Conservation (phyloP, 2,888 invertebrate species). For the Ormyrus labotus region DNA sequence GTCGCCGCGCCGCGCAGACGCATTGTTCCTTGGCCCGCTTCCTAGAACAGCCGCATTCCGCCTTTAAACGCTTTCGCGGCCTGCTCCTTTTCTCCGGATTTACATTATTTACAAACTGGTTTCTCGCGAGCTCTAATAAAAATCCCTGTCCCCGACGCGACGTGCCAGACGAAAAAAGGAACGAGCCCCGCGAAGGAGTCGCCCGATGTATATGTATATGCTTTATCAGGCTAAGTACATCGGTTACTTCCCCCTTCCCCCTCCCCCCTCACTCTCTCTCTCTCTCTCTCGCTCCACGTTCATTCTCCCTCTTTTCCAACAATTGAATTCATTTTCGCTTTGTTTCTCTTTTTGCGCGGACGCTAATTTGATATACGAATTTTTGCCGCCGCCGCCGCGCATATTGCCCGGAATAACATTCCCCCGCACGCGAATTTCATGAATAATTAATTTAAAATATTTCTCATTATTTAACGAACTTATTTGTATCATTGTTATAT, state of each 20-base stretch:
- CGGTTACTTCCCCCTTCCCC: background rate
- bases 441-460: slow-evolving; percentile 52
- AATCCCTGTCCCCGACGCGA: slow-evolving; percentile 63
- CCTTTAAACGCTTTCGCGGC: slow-evolving; percentile 48
- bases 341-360: slow-evolving; percentile 2
- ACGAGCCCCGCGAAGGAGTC: background rate
- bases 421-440: slow-evolving; percentile 12
- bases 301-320: background rate
- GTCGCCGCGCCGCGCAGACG: background rate
- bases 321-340: slow-evolving; percentile 33
- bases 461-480: slow-evolving; percentile 33
- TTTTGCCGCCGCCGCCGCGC: background rate
- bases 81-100: slow-evolving; percentile 64
- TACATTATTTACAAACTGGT: slow-evolving; percentile 72
- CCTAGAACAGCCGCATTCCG: background rate
- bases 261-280: background rate
- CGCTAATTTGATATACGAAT: slow-evolving; percentile 32
- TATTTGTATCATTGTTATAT: slow-evolving; percentile 43
- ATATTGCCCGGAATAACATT: slow-evolving; percentile 19
- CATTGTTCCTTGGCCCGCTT: background rate
- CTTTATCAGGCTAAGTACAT: slow-evolving; percentile 27
- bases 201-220: slow-evolving; percentile 1
- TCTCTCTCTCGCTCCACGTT: background rate
- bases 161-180: background rate
- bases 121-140: slow-evolving; percentile 68